These are phyloP conservation scores for Lamellibrachia luymesi DNA, from an alignment of 1,140 invertebrate genomes.

Conservation along the genomic window DNA sequence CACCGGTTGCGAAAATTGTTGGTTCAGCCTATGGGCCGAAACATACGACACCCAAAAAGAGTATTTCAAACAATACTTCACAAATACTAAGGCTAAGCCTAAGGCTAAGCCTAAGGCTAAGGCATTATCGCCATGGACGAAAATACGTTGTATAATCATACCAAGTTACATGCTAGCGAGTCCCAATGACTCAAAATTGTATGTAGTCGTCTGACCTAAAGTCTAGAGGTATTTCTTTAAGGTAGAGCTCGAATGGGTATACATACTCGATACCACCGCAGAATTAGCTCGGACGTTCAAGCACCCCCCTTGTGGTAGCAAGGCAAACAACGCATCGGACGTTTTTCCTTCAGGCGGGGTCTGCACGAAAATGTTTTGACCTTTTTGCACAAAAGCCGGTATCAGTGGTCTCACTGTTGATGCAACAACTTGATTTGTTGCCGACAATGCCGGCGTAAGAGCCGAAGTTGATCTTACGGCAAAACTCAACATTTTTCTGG, in stretches of 20 bases:
- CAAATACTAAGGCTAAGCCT: too few species aligned
- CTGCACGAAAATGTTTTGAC: constrained; percentile 9
- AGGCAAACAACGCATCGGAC: neutral
- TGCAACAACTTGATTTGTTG: constrained; percentile 18
- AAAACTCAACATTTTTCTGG: neutral
- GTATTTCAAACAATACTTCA: too few species aligned
- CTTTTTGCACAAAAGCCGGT: constrained; percentile 16
- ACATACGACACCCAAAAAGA: too few species aligned
- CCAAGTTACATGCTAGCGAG: neutral
- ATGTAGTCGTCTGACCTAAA: neutral
- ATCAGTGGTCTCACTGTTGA: neutral
- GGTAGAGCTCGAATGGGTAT: neutral
- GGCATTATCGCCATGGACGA: neutral
- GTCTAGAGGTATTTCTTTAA: neutral
- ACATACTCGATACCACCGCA: neutral
- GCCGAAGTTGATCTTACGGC: constrained; percentile 4
- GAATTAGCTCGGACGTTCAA: neutral
- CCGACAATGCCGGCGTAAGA: constrained; percentile 13
- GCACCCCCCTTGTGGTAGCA: neutral
- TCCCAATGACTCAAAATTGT: neutral
- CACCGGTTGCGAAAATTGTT: too few species aligned
- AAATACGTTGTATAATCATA: neutral
- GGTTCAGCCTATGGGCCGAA: too few species aligned
- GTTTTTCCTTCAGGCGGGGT: constrained; percentile 11
- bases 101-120: too few species aligned